These are phyloP conservation scores for Clivina fossor DNA, from an alignment of 2,888 invertebrate species.

Conservation along the genomic window DNA sequence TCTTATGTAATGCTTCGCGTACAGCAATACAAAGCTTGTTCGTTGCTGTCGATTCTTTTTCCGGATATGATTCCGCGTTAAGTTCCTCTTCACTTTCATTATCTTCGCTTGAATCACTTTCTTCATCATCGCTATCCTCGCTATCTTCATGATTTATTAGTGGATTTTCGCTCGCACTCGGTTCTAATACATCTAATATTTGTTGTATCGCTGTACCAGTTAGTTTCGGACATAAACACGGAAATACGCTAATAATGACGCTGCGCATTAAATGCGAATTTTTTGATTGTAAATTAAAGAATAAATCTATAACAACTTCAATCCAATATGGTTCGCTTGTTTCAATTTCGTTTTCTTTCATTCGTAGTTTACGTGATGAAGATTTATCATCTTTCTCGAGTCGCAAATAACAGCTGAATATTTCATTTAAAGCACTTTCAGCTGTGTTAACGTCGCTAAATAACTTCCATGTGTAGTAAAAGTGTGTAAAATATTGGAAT, in stretches of 20 bases:
- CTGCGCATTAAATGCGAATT: conserved; percentile 73
- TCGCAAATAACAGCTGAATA: conserved; percentile 71
- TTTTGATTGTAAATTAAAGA: conserved; percentile 75
- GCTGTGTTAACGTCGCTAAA: conserved; percentile 73
- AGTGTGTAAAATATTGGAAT: conserved; percentile 70
- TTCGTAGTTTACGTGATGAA: conserved; percentile 42
- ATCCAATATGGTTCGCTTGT: conserved; percentile 75
- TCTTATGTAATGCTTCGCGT: conserved; percentile 67
- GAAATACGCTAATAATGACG: conserved; percentile 74
- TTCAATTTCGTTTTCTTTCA: conserved; percentile 40
- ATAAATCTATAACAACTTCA: conserved; percentile 79
- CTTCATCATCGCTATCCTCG: conserved; percentile 48
- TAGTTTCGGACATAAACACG: conserved; percentile 70
- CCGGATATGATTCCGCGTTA: conserved; percentile 60
- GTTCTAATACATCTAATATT: conserved; percentile 71
- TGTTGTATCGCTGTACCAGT: conserved; percentile 70
- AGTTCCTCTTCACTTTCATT: conserved; percentile 50
- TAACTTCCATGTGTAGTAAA: conserved; percentile 71
- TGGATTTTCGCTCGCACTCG: conserved; percentile 68
- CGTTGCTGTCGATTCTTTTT: conserved; percentile 58
- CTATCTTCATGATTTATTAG: conserved; percentile 53
- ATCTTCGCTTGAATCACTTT: conserved; percentile 47
- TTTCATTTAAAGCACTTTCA: conserved; percentile 66
- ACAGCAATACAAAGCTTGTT: conserved; percentile 73
- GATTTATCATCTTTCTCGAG: conserved; percentile 56